Evolutionary conservation across 2,797 vertebrate species (phyloP).

Genomic region (Tauraco hartlaubi): DNA sequence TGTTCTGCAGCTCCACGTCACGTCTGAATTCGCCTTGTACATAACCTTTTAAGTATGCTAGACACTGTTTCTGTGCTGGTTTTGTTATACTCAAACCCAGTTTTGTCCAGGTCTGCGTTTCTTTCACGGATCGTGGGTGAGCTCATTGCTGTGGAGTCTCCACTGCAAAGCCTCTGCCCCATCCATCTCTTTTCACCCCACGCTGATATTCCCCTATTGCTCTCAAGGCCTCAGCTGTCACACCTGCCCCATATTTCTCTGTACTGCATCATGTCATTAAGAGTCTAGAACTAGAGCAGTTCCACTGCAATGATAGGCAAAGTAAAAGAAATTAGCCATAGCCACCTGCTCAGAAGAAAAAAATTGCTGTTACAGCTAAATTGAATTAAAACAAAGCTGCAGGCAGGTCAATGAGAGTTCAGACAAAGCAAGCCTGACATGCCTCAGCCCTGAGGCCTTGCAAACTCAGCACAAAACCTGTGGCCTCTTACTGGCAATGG

Average conservation of each 20-base stretch:
- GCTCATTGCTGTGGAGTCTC: background rate
- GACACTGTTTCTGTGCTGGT: background rate
- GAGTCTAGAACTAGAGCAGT: background rate
- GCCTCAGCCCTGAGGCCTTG: background rate
- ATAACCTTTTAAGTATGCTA: background rate
- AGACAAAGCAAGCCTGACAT: background rate
- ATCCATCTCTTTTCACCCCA: background rate
- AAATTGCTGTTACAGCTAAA: background rate
- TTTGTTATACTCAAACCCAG: background rate
- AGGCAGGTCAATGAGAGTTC: background rate
- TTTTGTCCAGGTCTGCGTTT: background rate
- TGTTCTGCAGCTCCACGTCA: background rate
- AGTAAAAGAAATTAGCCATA: background rate
- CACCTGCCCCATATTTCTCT: background rate
- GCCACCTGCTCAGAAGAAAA: background rate
- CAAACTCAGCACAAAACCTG: background rate
- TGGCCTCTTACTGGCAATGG: background rate
- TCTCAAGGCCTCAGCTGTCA: background rate
- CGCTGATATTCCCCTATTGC: background rate
- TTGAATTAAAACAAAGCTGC: background rate
- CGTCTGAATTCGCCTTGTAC: background rate
- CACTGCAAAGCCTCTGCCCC: background rate
- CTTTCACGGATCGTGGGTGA: rapidly evolving
- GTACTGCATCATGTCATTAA: rapidly evolving
- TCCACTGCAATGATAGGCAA: background rate